Conservation (phyloP, 2,888 invertebrate species). For the Melinaea menophilus region DNA sequence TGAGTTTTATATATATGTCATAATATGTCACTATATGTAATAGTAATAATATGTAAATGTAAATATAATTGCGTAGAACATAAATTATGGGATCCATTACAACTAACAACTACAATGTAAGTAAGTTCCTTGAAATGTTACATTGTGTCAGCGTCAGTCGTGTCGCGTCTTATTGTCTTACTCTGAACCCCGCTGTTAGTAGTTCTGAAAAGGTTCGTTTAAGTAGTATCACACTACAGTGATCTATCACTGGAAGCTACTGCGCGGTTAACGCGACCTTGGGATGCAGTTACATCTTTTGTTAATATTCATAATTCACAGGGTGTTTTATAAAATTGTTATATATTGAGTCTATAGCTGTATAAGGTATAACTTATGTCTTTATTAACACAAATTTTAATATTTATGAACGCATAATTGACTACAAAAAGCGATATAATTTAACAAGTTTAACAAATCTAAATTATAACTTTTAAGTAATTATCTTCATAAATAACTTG, state of each 20-base stretch:
- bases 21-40: no score
- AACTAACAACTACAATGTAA: no score
- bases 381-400: neutral
- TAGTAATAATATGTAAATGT: no score
- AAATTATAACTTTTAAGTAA: no score
- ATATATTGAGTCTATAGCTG: no score
- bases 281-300: slow-evolving; percentile 36
- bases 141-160: slow-evolving; percentile 38
- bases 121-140: slow-evolving; percentile 40
- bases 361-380: slow-evolving; percentile 5
- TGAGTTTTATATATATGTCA: no score
- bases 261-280: slow-evolving; percentile 54
- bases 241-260: slow-evolving; percentile 66
- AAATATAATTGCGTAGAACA: no score
- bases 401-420: no score
- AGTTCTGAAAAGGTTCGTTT: slow-evolving; percentile 37
- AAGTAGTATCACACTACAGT: slow-evolving; percentile 43
- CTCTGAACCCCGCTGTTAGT: slow-evolving; percentile 45
- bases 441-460: no score
- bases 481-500: no score
- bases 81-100: no score
- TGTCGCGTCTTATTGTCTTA: slow-evolving; percentile 43
- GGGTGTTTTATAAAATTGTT: slow-evolving; percentile 17
- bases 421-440: no score
- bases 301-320: slow-evolving; percentile 30